Conservation (phyloP, 64 coral and sea anemone genomes). For the Astreopora myriophthalma region DNA sequence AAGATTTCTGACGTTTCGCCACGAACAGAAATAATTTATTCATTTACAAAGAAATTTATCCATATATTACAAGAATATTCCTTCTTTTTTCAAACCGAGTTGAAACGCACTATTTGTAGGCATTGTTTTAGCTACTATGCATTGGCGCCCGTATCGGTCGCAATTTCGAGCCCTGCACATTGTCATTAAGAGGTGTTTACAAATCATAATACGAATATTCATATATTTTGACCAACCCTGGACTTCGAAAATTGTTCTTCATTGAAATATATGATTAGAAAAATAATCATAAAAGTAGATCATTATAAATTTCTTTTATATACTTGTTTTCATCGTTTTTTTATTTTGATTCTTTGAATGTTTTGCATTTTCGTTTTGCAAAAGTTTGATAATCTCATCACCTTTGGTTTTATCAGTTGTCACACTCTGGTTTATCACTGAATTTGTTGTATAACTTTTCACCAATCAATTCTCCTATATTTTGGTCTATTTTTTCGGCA, state of each 20-base stretch:
- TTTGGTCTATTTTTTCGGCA: neutral
- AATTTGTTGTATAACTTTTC: neutral
- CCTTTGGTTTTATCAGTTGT: neutral
- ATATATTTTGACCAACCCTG: neutral
- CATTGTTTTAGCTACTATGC: too few relatives aligned
- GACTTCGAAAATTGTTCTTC: neutral
- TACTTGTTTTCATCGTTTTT: neutral
- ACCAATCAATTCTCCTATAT: neutral
- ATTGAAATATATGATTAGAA: neutral
- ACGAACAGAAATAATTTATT: too few relatives aligned
- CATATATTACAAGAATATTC: too few relatives aligned
- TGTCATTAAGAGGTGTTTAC: too few relatives aligned
- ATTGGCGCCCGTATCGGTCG: too few relatives aligned
- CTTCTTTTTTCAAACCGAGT: too few relatives aligned
- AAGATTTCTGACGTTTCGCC: too few relatives aligned
- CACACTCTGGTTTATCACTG: neutral
- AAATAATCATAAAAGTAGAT: neutral
- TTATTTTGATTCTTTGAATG: neutral
- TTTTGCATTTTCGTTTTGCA: neutral
- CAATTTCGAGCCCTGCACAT: too few relatives aligned
- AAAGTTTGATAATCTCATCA: neutral
- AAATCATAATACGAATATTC: too few relatives aligned
- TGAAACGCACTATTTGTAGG: too few relatives aligned
- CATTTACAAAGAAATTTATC: too few relatives aligned
- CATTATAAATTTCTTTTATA: neutral